Evolutionary conservation across 2,888 invertebrate species (phyloP).

Genomic region (Leptopterna dolabrata): DNA sequence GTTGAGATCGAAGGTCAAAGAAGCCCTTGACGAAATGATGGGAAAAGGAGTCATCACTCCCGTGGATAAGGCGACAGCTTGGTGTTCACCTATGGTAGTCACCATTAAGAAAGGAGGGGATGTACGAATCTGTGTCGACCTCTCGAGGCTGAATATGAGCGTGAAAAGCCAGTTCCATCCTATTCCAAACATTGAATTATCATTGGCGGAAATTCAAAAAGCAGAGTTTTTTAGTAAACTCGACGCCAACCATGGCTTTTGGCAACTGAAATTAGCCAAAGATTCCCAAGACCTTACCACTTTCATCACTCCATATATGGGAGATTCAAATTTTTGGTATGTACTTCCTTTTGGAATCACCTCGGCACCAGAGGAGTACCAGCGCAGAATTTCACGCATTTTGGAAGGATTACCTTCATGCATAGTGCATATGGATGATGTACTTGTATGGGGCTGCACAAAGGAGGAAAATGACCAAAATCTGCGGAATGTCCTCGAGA

Average conservation of each 20-base stretch:
- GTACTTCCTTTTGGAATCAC: conserved; percentile 62
- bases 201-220: conserved; percentile 25
- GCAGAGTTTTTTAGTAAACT: conserved; percentile 62
- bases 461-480: conserved; percentile 44
- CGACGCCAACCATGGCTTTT: conserved; percentile 63
- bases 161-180: conserved; percentile 45
- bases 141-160: conserved; percentile 35
- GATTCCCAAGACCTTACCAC: conserved; percentile 59
- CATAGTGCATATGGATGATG: conserved; percentile 56
- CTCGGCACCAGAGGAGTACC: conserved; percentile 58
- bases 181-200: conserved; percentile 33
- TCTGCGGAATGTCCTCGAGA: conserved; percentile 21
- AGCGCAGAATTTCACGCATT: conserved; percentile 52
- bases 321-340: conserved; percentile 60
- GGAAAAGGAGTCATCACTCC: background rate
- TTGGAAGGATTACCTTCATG: conserved; percentile 55
- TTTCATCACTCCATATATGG: conserved; percentile 62
- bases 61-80: background rate
- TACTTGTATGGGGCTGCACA: conserved; percentile 45
- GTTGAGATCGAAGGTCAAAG: conserved; percentile 32
- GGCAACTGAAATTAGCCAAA: conserved; percentile 61
- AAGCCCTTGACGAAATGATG: conserved; percentile 12
- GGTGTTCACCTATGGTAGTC: conserved; percentile 17
- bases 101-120: background rate
- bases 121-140: conserved; percentile 42